Percentiles rank a stretch among this genome's conserved stretches.
Evolutionary conservation across 2,797 vertebrate species (phyloP).

Genomic region (Enteromius fasciolatus): DNA sequence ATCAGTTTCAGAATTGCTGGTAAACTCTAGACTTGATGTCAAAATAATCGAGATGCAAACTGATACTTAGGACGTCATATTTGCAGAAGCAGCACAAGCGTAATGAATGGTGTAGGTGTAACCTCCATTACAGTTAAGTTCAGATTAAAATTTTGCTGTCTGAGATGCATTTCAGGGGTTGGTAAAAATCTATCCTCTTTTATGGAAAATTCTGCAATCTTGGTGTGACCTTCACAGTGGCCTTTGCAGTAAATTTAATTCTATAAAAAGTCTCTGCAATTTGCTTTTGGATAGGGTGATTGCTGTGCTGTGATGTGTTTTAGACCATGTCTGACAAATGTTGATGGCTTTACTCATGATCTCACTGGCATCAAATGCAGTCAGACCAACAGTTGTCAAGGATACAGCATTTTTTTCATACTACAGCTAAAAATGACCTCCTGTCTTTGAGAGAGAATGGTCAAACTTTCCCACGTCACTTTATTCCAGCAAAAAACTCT

Average conservation of each 20-base stretch:
- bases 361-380: too few relatives aligned
- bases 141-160: neutral
- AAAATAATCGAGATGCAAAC: conserved; percentile 4
- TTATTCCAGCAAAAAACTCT: neutral
- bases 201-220: neutral
- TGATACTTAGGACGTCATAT: neutral
- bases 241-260: neutral
- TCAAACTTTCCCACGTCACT: neutral
- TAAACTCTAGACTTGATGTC: neutral
- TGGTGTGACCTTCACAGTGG: too few relatives aligned
- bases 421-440: neutral
- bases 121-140: neutral
- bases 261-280: neutral
- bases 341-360: neutral
- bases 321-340: too few relatives aligned
- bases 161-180: neutral
- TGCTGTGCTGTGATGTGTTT: neutral
- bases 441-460: neutral
- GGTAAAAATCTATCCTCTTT: neutral
- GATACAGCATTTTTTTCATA: too few relatives aligned
- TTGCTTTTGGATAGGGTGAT: too few relatives aligned
- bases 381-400: neutral
- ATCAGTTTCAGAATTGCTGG: neutral
- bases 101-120: conserved; percentile 8
- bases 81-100: neutral